Conservation (phyloP, 92 coral and sea anemone genomes). For the Porites divaricata region DNA sequence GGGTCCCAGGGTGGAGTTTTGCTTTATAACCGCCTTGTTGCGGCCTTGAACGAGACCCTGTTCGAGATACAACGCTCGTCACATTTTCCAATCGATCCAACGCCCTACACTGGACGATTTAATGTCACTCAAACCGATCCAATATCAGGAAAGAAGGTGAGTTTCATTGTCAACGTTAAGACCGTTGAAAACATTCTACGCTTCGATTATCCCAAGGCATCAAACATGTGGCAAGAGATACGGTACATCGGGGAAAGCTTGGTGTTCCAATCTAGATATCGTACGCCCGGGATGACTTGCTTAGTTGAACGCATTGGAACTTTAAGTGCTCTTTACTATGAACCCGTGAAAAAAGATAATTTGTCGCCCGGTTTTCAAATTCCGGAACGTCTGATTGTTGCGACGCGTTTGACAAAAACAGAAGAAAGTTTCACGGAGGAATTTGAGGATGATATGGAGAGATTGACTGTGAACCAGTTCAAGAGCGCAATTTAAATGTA, state of each 20-base stretch:
- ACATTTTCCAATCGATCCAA: conserved; percentile 13
- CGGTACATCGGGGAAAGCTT: conserved; percentile 15
- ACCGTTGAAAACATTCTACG: conserved; percentile 23
- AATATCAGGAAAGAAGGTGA: neutral
- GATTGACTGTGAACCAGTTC: neutral
- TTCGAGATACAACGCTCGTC: conserved; percentile 14
- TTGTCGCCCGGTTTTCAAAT: conserved; percentile 29
- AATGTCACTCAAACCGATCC: conserved; percentile 14
- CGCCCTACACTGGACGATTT: conserved; percentile 36
- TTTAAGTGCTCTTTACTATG: conserved; percentile 16
- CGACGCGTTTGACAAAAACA: conserved; percentile 16
- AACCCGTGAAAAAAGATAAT: neutral
- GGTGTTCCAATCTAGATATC: conserved; percentile 15
- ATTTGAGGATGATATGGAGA: neutral
- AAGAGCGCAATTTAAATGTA: conserved; percentile 18
- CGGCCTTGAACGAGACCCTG: conserved; percentile 32
- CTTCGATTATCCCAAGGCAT: neutral
- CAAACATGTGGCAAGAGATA: neutral
- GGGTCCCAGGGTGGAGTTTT: neutral
- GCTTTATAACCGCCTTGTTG: conserved; percentile 8
- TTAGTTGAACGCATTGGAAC: neutral
- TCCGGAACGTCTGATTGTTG: conserved; percentile 19
- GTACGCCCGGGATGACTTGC: conserved; percentile 23
- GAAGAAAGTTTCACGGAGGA: neutral
- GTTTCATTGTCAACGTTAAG: neutral